A percentile compares a stretch with the other conserved stretches of the same genome.
These are phyloP conservation scores for Drosophila falleni DNA, from an alignment of 2,888 invertebrate species.

Conservation along the genomic window DNA sequence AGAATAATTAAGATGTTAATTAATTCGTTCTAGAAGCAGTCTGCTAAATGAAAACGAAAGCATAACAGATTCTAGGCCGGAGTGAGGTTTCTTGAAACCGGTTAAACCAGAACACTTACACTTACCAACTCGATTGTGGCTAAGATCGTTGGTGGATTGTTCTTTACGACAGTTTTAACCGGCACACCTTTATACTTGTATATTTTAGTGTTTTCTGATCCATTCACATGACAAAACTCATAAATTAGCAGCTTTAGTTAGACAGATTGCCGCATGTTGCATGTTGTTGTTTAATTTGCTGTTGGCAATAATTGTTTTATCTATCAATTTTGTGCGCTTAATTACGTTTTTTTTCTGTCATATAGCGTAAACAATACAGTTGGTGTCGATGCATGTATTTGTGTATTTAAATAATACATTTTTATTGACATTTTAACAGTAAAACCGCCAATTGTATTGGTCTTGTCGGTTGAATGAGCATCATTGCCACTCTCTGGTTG, in stretches of 20 bases:
- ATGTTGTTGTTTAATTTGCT: slow-evolving; percentile 68
- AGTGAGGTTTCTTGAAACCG: slow-evolving; percentile 50
- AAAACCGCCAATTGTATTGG: slow-evolving; percentile 77
- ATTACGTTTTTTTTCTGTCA: slow-evolving; percentile 52
- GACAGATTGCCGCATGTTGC: slow-evolving; percentile 66
- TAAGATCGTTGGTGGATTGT: slow-evolving; percentile 35
- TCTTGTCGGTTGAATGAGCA: slow-evolving; percentile 69
- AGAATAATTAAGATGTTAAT: slow-evolving; percentile 46
- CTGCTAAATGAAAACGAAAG: slow-evolving; percentile 59
- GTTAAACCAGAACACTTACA: slow-evolving; percentile 56
- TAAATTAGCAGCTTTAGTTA: slow-evolving; percentile 57
- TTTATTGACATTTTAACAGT: slow-evolving; percentile 80
- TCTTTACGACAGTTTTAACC: slow-evolving; percentile 44
- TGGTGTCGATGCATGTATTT: slow-evolving; percentile 28
- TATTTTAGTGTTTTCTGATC: slow-evolving; percentile 5
- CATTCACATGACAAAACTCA: slow-evolving; percentile 37
- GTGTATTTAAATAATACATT: slow-evolving; percentile 75
- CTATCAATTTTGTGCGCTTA: slow-evolving; percentile 69
- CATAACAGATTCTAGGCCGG: slow-evolving; percentile 52
- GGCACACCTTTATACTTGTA: slow-evolving; percentile 47
- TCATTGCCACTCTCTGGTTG: slow-evolving; percentile 44
- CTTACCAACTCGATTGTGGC: slow-evolving; percentile 56
- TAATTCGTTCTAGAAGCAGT: slow-evolving; percentile 44
- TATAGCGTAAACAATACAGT: slow-evolving; percentile 46
- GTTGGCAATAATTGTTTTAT: slow-evolving; percentile 73